Evolutionary conservation across 37 sponge, comb jelly and placozoan species (phyloP).

Genomic region (Beroe forskalii): DNA sequence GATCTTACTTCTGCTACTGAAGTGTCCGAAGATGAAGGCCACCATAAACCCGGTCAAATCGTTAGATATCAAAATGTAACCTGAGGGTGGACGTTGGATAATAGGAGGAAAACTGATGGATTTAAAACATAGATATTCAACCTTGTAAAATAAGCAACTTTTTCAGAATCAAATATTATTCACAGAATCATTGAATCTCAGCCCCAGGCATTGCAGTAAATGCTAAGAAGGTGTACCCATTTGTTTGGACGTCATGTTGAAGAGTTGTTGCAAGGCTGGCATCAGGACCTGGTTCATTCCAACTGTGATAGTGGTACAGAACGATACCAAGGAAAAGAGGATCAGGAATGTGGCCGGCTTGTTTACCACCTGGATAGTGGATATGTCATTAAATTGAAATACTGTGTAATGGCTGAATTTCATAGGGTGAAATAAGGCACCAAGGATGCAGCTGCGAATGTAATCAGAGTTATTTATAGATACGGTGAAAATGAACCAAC

Average conservation of each 20-base stretch:
- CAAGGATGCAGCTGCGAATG: no score
- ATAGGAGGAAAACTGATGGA: background rate
- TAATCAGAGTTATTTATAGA: no score
- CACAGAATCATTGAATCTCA: background rate
- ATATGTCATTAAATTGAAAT: background rate
- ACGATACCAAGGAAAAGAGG: background rate
- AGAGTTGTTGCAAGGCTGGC: background rate
- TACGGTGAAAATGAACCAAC: no score
- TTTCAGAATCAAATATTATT: background rate
- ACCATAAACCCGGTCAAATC: background rate
- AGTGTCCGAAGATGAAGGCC: slow-evolving; percentile 3
- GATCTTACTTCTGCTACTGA: slow-evolving; percentile 19
- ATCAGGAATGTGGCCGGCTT: background rate
- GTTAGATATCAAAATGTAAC: slow-evolving; percentile 17
- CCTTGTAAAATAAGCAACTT: no score
- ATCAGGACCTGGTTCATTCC: slow-evolving; percentile 46
- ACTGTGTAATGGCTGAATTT: background rate
- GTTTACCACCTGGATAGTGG: slow-evolving; percentile 13
- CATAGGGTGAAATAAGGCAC: background rate
- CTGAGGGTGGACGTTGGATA: no score
- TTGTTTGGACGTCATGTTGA: slow-evolving; percentile 9
- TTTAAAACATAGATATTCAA: background rate
- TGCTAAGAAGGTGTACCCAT: slow-evolving; percentile 7
- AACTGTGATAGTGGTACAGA: background rate
- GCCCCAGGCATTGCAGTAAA: background rate